Evolutionary conservation across 23 tunicate species (phyloP).

Genomic region (Phallusia fumigata): DNA sequence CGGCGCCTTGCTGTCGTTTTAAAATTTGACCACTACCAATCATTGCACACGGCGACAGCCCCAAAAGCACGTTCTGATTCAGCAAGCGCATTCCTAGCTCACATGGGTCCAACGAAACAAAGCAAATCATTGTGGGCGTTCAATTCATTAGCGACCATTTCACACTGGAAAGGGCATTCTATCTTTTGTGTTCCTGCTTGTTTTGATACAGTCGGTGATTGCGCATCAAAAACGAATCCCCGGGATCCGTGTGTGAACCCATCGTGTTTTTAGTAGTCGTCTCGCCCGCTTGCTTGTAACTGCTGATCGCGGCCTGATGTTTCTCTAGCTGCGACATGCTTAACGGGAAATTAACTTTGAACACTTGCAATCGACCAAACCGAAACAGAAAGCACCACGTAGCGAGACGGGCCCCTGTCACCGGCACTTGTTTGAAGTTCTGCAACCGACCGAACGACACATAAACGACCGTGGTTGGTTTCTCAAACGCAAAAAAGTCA

Average conservation of each 20-base stretch:
- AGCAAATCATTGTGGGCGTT: neutral
- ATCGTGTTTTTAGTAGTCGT: no score
- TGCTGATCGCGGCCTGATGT: neutral
- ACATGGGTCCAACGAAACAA: no score
- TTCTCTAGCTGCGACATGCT: neutral
- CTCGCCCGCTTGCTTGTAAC: no score
- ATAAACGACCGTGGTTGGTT: neutral
- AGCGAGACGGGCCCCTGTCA: neutral
- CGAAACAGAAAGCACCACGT: slow-evolving; percentile 10
- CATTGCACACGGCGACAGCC: no score
- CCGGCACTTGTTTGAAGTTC: neutral
- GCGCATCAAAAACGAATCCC: no score
- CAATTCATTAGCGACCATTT: slow-evolving; percentile 7
- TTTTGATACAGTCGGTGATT: neutral
- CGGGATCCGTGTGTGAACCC: no score
- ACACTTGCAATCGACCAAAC: slow-evolving; percentile 6
- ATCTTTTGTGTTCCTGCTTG: neutral
- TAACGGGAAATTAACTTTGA: slow-evolving; percentile 9
- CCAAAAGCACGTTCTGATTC: no score
- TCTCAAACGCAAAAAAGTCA: no score
- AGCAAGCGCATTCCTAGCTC: no score
- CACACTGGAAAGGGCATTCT: neutral
- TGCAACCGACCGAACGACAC: neutral
- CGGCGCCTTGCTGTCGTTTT: no score
- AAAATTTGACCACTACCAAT: no score